Evolutionary conservation across 2,888 invertebrate species (phyloP), one percentile per base, ranked within the genome.

Genomic region (Sthenelais limicola): DNA sequence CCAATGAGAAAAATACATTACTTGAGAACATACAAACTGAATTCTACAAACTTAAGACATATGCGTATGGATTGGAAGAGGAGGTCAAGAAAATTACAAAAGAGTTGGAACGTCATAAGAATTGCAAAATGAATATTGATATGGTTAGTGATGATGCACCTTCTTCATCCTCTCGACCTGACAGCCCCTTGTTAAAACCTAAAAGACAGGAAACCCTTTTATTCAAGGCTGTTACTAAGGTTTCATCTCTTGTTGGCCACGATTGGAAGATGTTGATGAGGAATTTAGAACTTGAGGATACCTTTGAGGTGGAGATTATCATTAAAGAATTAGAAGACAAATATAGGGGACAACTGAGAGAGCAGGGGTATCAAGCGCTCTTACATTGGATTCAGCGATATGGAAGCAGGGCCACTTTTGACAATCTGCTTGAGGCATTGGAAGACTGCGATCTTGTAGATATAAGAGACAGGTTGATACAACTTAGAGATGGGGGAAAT

Each of bases 291-390:
- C 33, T 1, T 24, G 35, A 35, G 26, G 43, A 66, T 28, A 21
- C 43, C 1, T 38, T 66, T 3, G 43, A 66, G 33, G 43, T 43
- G 12, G 66, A 66, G 43, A 33, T 43, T 4, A 43, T 66, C 38
- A 66, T 66, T 24, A 35, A 38, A 24, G 66, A 66, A 43, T 26
- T 66, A 26, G 66, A 66, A 18, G 18, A 26, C 26, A 35, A 43
- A 18, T 66, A 66, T 26, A 35, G n/a, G 21, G 66, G 66, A 5
- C 66, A 66, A 24, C 24, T 66, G 24, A 2, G 66, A 33, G 66
- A 66, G 43, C 66, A 66, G 43, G 66, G 38, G 18, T 66, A 66
- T 43, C 66, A 66, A 26, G 66, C 38, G 7, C 26, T 66, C 7
- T 18, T 66, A 12, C 35, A 35, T 26, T 66, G 66, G 66, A 56